These are phyloP conservation scores for human DNA, from an alignment of 2,113 vertebrate genomes.

Conservation along the genomic window DNA sequence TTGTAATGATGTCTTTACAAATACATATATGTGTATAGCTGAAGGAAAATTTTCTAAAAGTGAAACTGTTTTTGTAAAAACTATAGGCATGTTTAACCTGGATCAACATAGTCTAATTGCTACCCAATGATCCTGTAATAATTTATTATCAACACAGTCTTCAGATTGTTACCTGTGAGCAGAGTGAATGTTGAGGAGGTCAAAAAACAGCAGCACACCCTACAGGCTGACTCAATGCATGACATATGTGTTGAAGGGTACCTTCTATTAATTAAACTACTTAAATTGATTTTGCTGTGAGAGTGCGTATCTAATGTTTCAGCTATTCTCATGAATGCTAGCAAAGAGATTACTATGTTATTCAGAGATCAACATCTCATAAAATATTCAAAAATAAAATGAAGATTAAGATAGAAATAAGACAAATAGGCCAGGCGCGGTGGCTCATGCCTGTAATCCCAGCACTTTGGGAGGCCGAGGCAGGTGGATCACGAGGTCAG, in stretches of 20 bases:
- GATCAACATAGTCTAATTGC: background rate
- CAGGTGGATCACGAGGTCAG: no score
- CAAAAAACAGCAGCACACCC: background rate
- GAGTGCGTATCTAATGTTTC: background rate
- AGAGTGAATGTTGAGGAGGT: background rate
- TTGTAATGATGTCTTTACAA: background rate
- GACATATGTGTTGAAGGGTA: background rate
- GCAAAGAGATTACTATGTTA: background rate
- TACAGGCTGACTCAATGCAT: background rate
- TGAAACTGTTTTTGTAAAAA: background rate
- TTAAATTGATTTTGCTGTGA: background rate
- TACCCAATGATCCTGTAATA: background rate
- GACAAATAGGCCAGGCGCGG: no score
- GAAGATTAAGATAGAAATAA: background rate
- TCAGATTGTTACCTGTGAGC: background rate
- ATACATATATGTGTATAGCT: background rate
- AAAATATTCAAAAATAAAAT: background rate
- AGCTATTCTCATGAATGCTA: background rate
- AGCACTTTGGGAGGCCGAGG: no score
- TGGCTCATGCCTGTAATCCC: no score
- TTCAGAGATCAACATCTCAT: background rate
- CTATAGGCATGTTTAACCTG: background rate
- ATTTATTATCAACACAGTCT: background rate
- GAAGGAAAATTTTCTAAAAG: background rate
- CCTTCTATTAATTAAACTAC: background rate